phyloP scores from a whole-genome alignment of 2,888 invertebrate species.

The Steinernema scapterisci region DNA sequence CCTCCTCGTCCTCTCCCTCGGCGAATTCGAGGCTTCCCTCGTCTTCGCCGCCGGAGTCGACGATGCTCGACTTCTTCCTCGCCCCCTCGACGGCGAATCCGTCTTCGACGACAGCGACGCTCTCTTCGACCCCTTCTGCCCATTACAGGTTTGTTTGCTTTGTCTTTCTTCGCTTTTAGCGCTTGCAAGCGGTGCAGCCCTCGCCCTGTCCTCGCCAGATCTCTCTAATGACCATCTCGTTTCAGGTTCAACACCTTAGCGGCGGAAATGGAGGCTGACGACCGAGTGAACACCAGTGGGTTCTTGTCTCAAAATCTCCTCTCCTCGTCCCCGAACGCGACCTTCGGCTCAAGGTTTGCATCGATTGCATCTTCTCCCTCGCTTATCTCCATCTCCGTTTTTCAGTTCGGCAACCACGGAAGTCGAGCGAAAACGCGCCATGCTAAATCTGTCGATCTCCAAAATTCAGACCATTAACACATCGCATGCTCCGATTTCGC shows the following conservation, averaged over 20 bases:
- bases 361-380: not conserved
- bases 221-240: not conserved
- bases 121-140: not conserved
- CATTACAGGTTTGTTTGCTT: conserved; percentile 31
- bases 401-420: conserved; percentile 31
- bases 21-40: conserved; percentile 1
- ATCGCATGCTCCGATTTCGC: conserved; percentile 31
- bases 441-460: conserved; percentile 32
- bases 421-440: conserved; percentile 27
- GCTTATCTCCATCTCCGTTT: not conserved
- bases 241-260: conserved; percentile 26
- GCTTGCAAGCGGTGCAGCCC: not conserved
- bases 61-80: conserved; percentile 27
- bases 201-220: not conserved
- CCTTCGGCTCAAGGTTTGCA: conserved; percentile 33
- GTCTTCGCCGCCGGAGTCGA: conserved; percentile 15
- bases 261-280: conserved; percentile 32
- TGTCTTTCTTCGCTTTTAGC: not conserved
- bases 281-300: not conserved
- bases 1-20: not conserved
- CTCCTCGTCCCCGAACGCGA: conserved; percentile 26
- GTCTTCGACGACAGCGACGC: conserved; percentile 26
- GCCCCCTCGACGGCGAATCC: conserved; percentile 21
- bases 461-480: conserved; percentile 34
- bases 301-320: conserved; percentile 18